Conservation (phyloP, 2,113 vertebrate species). For the Butorides virescens region DNA sequence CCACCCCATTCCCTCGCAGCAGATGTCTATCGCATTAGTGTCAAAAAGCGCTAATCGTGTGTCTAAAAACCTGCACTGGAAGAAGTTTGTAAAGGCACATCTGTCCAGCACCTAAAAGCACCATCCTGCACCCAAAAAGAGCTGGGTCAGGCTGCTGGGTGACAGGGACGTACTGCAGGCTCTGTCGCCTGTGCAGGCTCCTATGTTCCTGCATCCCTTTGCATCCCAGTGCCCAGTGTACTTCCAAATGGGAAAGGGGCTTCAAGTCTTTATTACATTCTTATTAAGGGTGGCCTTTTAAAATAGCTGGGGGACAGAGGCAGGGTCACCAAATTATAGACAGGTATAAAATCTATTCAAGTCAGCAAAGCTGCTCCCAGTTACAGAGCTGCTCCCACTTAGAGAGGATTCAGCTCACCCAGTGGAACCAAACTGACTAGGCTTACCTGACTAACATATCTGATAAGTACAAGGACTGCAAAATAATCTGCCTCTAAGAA, state of each 20-base stretch:
- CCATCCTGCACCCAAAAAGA: neutral
- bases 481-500: neutral
- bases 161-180: neutral
- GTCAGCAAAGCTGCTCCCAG: neutral
- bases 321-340: neutral
- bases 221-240: neutral
- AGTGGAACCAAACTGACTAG: neutral
- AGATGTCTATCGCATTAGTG: neutral
- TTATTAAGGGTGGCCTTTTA: neutral
- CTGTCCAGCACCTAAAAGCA: neutral
- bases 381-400: neutral
- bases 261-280: neutral
- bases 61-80: neutral
- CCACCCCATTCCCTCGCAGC: neutral
- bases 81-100: neutral
- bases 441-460: neutral
- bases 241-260: neutral
- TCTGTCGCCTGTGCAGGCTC: rapidly evolving
- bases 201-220: neutral
- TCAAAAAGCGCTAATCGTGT: neutral
- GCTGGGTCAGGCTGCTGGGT: neutral
- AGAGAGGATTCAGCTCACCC: neutral
- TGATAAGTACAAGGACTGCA: neutral
- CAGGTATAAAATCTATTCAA: neutral
- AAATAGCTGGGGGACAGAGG: neutral